phyloP scores from a whole-genome alignment of 2,113 vertebrate genomes.

The Chloropsis cyanopogon region DNA sequence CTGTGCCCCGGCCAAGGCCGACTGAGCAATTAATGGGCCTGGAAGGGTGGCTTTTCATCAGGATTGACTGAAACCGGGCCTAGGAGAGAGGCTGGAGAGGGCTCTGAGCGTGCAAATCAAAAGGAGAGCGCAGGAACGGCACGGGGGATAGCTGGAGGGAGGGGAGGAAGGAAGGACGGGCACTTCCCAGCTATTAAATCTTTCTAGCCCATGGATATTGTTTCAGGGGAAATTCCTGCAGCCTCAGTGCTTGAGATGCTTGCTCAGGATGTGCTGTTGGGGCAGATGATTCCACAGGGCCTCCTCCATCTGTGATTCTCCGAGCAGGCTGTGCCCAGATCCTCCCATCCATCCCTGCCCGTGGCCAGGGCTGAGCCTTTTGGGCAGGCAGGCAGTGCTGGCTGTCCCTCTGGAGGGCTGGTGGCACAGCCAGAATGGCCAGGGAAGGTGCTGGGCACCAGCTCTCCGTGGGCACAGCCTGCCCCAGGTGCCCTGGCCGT shows the following conservation, averaged over 20 bases:
- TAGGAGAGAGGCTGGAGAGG: not conserved
- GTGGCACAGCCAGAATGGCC: not conserved
- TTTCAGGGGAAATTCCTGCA: not conserved
- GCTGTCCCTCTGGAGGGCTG: accelerated
- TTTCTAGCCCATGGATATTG: not conserved
- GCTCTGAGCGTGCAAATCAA: accelerated
- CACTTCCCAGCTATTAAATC: not conserved
- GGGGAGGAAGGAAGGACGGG: not conserved
- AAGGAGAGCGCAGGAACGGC: not conserved
- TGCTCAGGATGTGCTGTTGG: not conserved
- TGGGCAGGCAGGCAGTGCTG: too few relatives aligned
- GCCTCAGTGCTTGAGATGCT: not conserved
- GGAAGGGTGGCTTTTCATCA: not conserved
- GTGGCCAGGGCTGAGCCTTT: not conserved
- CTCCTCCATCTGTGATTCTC: not conserved
- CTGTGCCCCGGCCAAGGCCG: slow-evolving; percentile 36
- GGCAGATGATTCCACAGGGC: not conserved
- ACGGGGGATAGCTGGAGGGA: not conserved
- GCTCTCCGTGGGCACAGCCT: not conserved
- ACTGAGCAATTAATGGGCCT: not conserved
- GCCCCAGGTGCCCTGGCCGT: not conserved
- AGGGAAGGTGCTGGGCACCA: not conserved
- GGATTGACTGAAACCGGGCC: not conserved
- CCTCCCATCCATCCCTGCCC: not conserved
- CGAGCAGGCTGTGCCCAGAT: not conserved